These are phyloP conservation scores for Neolamprologus hecqui DNA, from an alignment of 2,113 vertebrate genomes.

Conservation along the genomic window DNA sequence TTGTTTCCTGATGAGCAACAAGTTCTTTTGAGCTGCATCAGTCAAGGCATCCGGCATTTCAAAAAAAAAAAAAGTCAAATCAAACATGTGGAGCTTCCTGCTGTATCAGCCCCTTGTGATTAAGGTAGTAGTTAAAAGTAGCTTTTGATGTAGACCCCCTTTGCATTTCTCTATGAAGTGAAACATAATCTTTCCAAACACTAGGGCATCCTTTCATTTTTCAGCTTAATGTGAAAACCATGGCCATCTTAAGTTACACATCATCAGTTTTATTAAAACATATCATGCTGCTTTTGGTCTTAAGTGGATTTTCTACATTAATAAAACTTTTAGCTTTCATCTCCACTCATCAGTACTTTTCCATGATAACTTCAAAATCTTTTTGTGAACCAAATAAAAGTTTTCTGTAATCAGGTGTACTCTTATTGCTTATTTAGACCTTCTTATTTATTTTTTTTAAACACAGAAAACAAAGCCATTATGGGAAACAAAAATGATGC, in stretches of 20 bases:
- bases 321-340: not conserved
- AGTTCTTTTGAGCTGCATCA: not conserved
- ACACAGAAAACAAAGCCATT: not conserved
- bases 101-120: not conserved
- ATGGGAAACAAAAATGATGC: not conserved
- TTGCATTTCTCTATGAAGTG: not conserved
- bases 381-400: not conserved
- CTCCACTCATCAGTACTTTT: not conserved
- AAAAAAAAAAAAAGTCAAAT: not conserved
- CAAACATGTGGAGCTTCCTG: not conserved
- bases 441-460: not conserved
- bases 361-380: not conserved
- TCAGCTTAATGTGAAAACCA: slow-evolving; percentile 20
- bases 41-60: not conserved
- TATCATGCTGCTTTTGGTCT: not conserved
- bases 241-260: not conserved
- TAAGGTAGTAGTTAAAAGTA: not conserved
- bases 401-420: not conserved
- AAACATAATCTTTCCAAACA: not conserved
- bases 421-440: not conserved
- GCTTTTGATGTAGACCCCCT: not conserved
- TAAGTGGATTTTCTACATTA: not conserved
- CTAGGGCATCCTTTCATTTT: not conserved
- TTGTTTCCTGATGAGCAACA: not conserved
- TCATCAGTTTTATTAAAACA: not conserved